Conservation (phyloP, 2,113 vertebrate species). For the Callipepla californica region DNA sequence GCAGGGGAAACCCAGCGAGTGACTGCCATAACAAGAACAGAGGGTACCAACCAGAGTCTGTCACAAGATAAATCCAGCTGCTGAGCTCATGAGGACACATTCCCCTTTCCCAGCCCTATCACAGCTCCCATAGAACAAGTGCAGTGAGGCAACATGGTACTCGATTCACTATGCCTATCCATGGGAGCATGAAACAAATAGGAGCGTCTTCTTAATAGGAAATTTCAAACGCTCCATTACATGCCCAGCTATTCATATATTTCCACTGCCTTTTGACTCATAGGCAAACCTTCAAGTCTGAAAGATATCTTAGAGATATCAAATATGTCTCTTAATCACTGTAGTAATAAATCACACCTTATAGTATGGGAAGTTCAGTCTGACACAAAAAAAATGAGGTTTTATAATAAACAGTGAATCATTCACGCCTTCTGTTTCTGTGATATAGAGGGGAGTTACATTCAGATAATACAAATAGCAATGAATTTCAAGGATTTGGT, state of each 20-base stretch:
- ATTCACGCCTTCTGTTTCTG: not conserved
- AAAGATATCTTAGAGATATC: constrained; percentile 33
- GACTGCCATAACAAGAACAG: not conserved
- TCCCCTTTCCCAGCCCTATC: not conserved
- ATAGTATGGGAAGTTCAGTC: not conserved
- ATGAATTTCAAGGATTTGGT: not conserved
- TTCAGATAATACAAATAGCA: not conserved
- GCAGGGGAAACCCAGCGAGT: not conserved
- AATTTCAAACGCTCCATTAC: constrained; percentile 47
- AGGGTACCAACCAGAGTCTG: not conserved
- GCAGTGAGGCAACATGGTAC: not conserved
- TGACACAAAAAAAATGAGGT: not conserved
- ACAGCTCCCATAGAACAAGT: not conserved
- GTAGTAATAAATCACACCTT: constrained; percentile 20
- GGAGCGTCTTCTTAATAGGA: not conserved
- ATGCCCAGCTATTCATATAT: not conserved
- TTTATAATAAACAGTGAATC: not conserved
- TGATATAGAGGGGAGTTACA: not conserved
- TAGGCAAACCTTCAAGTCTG: not conserved
- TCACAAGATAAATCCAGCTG: not conserved
- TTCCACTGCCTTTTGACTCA: not conserved
- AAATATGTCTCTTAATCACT: constrained; percentile 18
- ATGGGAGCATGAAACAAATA: not conserved
- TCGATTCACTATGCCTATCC: not conserved
- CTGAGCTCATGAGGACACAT: not conserved